Percentiles rank a stretch among this genome's conserved stretches.
Evolutionary conservation across 2,113 vertebrate species (phyloP).

Genomic region (Ranitomeya variabilis): DNA sequence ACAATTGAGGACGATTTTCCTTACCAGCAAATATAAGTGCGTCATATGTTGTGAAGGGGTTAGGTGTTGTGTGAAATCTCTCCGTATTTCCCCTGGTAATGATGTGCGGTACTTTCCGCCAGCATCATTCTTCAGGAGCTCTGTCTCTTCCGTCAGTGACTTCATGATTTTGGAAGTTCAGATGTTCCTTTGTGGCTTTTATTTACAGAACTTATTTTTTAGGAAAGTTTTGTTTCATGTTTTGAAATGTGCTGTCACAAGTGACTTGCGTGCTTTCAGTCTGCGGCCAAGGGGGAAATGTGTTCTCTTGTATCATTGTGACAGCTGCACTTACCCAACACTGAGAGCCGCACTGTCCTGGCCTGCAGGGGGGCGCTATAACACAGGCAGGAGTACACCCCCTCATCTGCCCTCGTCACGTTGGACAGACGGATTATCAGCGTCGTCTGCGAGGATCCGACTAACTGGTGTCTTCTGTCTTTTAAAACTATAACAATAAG

Average conservation of each 20-base stretch:
- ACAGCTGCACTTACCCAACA: slow-evolving; percentile 68
- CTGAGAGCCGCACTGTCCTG: slow-evolving; percentile 54
- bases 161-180: not conserved
- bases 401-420: slow-evolving; percentile 63
- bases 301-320: not conserved
- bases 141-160: not conserved
- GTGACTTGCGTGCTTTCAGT: not conserved
- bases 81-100: too few relatives aligned
- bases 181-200: not conserved
- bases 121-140: not conserved
- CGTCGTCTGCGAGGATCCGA: slow-evolving; percentile 54
- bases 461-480: slow-evolving; percentile 67
- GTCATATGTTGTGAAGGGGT: too few relatives aligned
- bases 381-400: slow-evolving; percentile 67
- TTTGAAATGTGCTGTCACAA: not conserved
- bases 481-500: slow-evolving; percentile 64
- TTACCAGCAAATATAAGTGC: too few relatives aligned
- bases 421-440: slow-evolving; percentile 67
- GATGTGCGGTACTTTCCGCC: not conserved
- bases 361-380: slow-evolving; percentile 57
- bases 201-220: slow-evolving; percentile 14
- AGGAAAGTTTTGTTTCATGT: not conserved
- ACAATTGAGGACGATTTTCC: too few relatives aligned
- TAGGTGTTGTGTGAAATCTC: not conserved
- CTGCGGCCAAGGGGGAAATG: not conserved